Evolutionary conservation across 2,113 vertebrate genomes (phyloP).

Genomic region (Pollimyrus isidori): DNA sequence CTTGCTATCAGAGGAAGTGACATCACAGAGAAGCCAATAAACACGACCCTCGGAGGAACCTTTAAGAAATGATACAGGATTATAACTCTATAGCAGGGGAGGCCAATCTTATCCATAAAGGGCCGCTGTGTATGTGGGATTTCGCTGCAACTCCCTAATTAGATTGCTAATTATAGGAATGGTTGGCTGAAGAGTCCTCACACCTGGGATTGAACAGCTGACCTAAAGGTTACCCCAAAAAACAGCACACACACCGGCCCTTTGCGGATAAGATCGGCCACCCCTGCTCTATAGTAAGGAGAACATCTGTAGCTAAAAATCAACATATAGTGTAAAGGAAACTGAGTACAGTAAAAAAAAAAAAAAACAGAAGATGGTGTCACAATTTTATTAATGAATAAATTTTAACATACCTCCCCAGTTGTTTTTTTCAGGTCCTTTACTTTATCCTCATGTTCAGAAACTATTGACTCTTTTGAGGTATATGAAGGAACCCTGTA

Average conservation of each 20-base stretch:
- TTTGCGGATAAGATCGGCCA: no score
- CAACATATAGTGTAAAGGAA: neutral
- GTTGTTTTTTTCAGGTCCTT: conserved; percentile 49
- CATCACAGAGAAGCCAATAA: neutral
- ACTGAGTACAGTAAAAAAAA: neutral
- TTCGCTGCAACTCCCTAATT: no score
- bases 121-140: no score
- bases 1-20: neutral
- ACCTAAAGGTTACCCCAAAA: no score
- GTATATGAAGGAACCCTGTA: conserved; percentile 27
- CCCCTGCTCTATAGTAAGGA: neutral
- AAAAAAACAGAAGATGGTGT: neutral
- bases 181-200: no score
- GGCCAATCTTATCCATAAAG: no score
- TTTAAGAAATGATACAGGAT: neutral
- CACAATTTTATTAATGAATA: neutral
- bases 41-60: neutral
- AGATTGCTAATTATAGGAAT: no score
- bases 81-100: neutral
- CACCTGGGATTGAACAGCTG: no score
- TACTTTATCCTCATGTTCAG: conserved; percentile 40
- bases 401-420: conserved; percentile 54
- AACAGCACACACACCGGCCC: no score
- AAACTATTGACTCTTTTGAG: conserved; percentile 30
- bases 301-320: neutral